Evolutionary conservation across 2,888 invertebrate species (phyloP).

Genomic region (Coelogynopora nodosa): DNA sequence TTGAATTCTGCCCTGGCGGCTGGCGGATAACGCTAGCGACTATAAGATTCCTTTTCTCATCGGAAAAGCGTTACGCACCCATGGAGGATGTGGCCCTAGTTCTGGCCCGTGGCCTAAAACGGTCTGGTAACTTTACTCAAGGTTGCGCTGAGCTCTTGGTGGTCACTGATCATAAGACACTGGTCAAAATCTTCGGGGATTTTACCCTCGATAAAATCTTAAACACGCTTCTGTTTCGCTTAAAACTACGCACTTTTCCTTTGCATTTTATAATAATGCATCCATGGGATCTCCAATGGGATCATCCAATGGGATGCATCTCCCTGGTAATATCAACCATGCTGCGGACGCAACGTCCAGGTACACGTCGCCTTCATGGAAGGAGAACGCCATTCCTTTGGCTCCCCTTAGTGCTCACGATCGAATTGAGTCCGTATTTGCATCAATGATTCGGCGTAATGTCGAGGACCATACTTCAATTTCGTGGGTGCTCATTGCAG

Average conservation of each 20-base stretch:
- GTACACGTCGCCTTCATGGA: not conserved
- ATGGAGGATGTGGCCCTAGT: not conserved
- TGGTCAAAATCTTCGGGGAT: not conserved
- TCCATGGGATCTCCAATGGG: no score
- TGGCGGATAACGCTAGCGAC: not conserved
- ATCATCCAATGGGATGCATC: no score
- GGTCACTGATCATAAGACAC: slow-evolving; percentile 29
- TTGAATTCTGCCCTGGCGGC: not conserved
- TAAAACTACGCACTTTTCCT: no score
- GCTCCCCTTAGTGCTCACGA: no score
- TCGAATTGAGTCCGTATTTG: no score
- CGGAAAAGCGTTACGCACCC: not conserved
- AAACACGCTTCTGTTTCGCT: no score
- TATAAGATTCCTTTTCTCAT: not conserved
- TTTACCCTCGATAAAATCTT: slow-evolving; percentile 27
- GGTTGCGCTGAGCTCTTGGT: not conserved
- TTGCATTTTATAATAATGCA: no score
- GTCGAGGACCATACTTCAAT: no score
- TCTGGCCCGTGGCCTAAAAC: slow-evolving; percentile 31
- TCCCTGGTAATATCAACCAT: no score
- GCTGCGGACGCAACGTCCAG: not conserved
- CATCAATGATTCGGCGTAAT: no score
- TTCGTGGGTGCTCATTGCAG: no score
- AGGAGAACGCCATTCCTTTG: no score
- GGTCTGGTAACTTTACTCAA: slow-evolving; percentile 4